phyloP scores from a whole-genome alignment of 2,888 invertebrate genomes.

The Drosophila algonquin region DNA sequence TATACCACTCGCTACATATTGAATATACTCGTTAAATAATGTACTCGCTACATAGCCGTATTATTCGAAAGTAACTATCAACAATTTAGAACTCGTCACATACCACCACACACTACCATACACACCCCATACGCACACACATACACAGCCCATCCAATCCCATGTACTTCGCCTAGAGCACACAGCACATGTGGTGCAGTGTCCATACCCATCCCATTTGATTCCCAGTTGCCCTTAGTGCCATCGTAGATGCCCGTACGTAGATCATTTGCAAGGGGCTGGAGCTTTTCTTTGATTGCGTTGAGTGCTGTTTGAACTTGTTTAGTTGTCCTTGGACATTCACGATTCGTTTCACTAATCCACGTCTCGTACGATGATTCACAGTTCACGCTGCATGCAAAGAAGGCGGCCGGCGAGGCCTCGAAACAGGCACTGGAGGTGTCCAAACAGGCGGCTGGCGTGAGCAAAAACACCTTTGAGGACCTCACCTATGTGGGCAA shows the following conservation, averaged over 20 bases:
- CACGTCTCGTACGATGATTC: neutral
- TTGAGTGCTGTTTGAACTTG: neutral
- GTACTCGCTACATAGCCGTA: neutral
- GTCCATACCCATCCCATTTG: neutral
- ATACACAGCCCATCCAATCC: neutral
- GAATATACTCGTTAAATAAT: neutral
- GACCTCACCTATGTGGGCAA: slow-evolving; percentile 95
- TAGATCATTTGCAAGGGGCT: slow-evolving; percentile 5
- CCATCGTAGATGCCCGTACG: slow-evolving; percentile 9
- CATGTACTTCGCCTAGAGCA: neutral
- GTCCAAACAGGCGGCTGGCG: slow-evolving; percentile 94
- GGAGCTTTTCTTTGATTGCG: slow-evolving; percentile 15
- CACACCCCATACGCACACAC: neutral
- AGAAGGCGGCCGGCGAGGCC: slow-evolving; percentile 94
- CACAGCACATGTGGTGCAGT: too few relatives aligned
- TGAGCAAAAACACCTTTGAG: slow-evolving; percentile 94
- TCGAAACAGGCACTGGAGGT: slow-evolving; percentile 93
- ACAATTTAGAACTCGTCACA: too few relatives aligned
- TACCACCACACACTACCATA: too few relatives aligned
- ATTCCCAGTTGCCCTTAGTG: slow-evolving; percentile 8
- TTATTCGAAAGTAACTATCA: too few relatives aligned
- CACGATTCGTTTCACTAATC: neutral
- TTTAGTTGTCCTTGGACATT: slow-evolving; percentile 1
- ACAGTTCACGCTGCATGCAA: slow-evolving; percentile 93
- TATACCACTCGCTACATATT: neutral